Conservation (phyloP, 2,888 invertebrate genomes). For the Brachypterus glaber region DNA sequence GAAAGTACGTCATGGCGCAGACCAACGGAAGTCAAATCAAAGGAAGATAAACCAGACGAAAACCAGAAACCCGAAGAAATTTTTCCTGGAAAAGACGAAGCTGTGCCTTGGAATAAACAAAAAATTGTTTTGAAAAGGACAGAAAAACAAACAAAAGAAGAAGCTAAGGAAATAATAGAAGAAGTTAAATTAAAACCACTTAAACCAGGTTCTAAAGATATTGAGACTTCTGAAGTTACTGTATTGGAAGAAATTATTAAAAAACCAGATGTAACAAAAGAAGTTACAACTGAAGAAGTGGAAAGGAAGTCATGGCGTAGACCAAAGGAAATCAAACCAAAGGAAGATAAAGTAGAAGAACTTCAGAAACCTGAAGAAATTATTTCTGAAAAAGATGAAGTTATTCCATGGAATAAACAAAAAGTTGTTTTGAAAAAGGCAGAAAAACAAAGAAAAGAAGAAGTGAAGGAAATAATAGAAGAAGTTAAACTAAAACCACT, state of each 20-base stretch:
- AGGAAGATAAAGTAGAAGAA: constrained; percentile 35
- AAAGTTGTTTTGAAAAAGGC: not conserved
- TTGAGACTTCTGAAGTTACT: constrained; percentile 12
- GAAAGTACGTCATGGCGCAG: constrained; percentile 3
- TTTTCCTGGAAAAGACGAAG: constrained; percentile 37
- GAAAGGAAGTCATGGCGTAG: constrained; percentile 34
- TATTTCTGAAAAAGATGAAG: constrained; percentile 7
- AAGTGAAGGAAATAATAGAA: constrained; percentile 35
- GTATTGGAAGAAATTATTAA: constrained; percentile 14
- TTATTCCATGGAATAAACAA: not conserved
- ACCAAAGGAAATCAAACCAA: constrained; percentile 30
- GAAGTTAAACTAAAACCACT: constrained; percentile 28
- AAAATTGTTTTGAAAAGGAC: constrained; percentile 44
- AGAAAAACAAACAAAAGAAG: constrained; percentile 39
- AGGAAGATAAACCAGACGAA: constrained; percentile 19
- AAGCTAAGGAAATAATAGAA: constrained; percentile 30
- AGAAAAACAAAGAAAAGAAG: constrained; percentile 28
- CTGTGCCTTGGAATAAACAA: constrained; percentile 56
- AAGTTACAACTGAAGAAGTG: constrained; percentile 47
- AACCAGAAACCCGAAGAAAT: constrained; percentile 15
- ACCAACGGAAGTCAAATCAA: constrained; percentile 8
- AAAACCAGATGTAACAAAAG: constrained; percentile 24
- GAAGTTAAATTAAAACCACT: constrained; percentile 22
- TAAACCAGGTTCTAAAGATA: no score
- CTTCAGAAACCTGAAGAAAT: constrained; percentile 16